These are phyloP conservation scores for Semotilus atromaculatus DNA, from an alignment of 2,797 vertebrate genomes.

Conservation along the genomic window DNA sequence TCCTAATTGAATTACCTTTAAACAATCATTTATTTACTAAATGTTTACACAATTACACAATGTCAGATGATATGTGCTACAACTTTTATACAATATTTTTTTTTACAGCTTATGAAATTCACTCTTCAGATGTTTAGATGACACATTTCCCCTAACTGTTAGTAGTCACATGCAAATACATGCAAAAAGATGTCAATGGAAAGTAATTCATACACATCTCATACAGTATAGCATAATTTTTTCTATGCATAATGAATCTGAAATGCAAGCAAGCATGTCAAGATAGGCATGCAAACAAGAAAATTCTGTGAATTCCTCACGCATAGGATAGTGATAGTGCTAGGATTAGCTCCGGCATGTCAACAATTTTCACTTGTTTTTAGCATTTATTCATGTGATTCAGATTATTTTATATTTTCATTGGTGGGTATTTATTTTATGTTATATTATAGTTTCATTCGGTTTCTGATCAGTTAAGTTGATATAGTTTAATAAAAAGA, in stretches of 20 bases:
- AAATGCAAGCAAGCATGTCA: neutral
- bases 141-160: slow-evolving; percentile 25
- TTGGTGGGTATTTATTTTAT: neutral
- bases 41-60: neutral
- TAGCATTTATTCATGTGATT: neutral
- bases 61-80: neutral
- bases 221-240: neutral
- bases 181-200: slow-evolving; percentile 38
- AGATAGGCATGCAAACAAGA: neutral
- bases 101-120: neutral
- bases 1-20: neutral
- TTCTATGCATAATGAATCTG: neutral
- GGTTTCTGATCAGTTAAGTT: neutral
- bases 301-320: neutral
- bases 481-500: neutral
- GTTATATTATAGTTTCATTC: neutral
- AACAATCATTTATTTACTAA: neutral
- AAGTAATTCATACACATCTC: neutral
- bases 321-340: neutral
- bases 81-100: neutral
- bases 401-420: neutral
- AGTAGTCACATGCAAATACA: slow-evolving; percentile 39
- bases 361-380: neutral
- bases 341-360: neutral
- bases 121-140: neutral